Percentiles rank a stretch among this genome's conserved stretches.
These are phyloP conservation scores for Serrognathus titanus DNA, from an alignment of 2,888 invertebrate genomes.

Conservation along the genomic window DNA sequence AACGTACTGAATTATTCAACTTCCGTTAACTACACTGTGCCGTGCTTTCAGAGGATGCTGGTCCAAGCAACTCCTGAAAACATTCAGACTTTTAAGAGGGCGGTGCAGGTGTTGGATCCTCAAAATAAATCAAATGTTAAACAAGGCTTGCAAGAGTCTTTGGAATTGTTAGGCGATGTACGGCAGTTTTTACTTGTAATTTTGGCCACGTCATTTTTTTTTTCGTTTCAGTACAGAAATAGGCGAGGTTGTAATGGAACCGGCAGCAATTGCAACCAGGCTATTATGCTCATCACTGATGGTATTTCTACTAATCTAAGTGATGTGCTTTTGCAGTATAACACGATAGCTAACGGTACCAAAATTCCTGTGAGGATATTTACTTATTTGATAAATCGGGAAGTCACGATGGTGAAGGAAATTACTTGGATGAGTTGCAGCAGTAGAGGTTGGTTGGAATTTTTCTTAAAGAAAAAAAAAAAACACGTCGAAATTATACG, in stretches of 20 bases:
- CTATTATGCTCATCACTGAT: slow-evolving; percentile 96
- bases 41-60: slow-evolving; percentile 79
- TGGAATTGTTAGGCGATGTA: slow-evolving; percentile 63
- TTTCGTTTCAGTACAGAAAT: slow-evolving; percentile 38
- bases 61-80: slow-evolving; percentile 90
- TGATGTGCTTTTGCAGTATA: slow-evolving; percentile 78
- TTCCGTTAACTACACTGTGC: slow-evolving; percentile 67
- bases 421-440: slow-evolving; percentile 93
- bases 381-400: slow-evolving; percentile 92
- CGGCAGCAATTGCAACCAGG: slow-evolving; percentile 77
- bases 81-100: slow-evolving; percentile 67
- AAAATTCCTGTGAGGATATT: slow-evolving; percentile 86
- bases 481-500: too few relatives aligned
- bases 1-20: slow-evolving; percentile 83
- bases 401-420: slow-evolving; percentile 85
- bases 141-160: slow-evolving; percentile 77
- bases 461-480: not conserved
- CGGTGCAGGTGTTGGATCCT: slow-evolving; percentile 64
- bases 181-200: not conserved
- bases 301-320: slow-evolving; percentile 86
- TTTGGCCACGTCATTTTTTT: not conserved
- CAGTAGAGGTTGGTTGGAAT: slow-evolving; percentile 69
- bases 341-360: slow-evolving; percentile 66
- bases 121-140: slow-evolving; percentile 83
- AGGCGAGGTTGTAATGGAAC: slow-evolving; percentile 53